Percentiles rank a stretch among this genome's conserved stretches.
phyloP scores from a whole-genome alignment of 2,888 invertebrate genomes.

The Sphaerolaimus hirsutus region DNA sequence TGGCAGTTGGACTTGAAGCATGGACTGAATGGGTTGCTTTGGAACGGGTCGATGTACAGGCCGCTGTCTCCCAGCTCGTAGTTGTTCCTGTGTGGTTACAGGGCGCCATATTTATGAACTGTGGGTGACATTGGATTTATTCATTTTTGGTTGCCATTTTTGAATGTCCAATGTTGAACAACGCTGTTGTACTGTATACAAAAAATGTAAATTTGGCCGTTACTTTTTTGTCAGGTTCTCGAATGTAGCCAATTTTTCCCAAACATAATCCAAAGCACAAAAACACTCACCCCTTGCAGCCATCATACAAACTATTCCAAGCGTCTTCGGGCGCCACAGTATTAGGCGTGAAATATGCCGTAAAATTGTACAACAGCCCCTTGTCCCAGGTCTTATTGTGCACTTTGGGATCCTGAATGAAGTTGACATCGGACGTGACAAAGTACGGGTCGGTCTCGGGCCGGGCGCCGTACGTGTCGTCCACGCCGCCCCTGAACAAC shows the following conservation, averaged over 20 bases:
- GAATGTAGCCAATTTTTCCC: too few species aligned
- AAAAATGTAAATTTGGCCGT: too few species aligned
- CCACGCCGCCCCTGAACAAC: not conserved
- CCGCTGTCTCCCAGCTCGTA: constrained; percentile 21
- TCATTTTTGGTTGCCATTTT: too few species aligned
- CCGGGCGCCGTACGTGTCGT: not conserved
- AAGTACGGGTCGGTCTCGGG: not conserved
- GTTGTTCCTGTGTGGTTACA: constrained; percentile 10
- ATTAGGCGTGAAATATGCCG: constrained; percentile 21
- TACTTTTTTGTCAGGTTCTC: too few species aligned
- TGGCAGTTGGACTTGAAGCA: constrained; percentile 23
- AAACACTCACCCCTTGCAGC: too few species aligned
- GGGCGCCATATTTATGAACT: not conserved
- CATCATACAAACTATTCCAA: too few species aligned
- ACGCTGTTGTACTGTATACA: too few species aligned
- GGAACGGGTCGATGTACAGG: constrained; percentile 18
- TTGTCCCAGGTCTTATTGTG: constrained; percentile 21
- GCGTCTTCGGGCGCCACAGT: too few species aligned
- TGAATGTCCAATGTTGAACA: too few species aligned
- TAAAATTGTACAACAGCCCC: constrained; percentile 20
- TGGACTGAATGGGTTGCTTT: constrained; percentile 20
- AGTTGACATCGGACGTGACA: constrained; percentile 10
- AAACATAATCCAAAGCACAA: too few species aligned
- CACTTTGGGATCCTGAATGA: constrained; percentile 15
- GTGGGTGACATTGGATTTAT: too few species aligned